Evolutionary conservation across 2,113 vertebrate species (phyloP), one percentile per base, ranked within the genome.

Genomic region (Rhinichthys klamathensis): DNA sequence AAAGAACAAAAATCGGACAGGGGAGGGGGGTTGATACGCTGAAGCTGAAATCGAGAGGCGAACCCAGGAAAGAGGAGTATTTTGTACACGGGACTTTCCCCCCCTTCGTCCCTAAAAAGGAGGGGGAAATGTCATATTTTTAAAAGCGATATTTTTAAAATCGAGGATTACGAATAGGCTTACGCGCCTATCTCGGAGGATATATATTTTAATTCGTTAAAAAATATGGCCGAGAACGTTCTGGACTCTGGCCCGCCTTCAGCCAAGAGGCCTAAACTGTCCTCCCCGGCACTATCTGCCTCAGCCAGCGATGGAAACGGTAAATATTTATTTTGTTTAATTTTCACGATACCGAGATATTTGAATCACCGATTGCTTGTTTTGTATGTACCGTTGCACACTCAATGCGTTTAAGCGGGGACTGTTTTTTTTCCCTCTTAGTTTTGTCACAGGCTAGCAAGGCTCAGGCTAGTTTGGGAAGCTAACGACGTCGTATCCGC

Each of bases 141-240:
- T 93, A 90, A 92, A 93, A 88, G 90, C 88, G 89, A 90, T 81
- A 84, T 89, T 83, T 83, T 72, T 91, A 90, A 87, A 82, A 92
- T 89, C 88, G 87, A 89, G 88, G 83, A 90, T 91, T 79, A 35
- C 88, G 85, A 90, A 87, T 89, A 91, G 91, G 93, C 92, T 91
- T 92, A 92, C 90, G 91, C 92, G 92, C 91, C 93, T 89, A 91
- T 91, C 91, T 93, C 88, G 91, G 94, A 93, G 94, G 94, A 94
- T 90, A 94, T 92, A 94, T 94, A 93, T 94, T 94, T 95, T 94
- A 93, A 93, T 94, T 93, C 90, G 92, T 92, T 91, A 94, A 84
- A 74, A 98, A 98, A 99, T 97, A 99, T 99, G 98, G 97, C 97
- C 96, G 98, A 99, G 97, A 99, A 99, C 97, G 96, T 98, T 96